A percentile compares a stretch with the other conserved stretches of the same genome.
phyloP scores from a whole-genome alignment of 2,888 invertebrate species.

The Dasypolia templi region DNA sequence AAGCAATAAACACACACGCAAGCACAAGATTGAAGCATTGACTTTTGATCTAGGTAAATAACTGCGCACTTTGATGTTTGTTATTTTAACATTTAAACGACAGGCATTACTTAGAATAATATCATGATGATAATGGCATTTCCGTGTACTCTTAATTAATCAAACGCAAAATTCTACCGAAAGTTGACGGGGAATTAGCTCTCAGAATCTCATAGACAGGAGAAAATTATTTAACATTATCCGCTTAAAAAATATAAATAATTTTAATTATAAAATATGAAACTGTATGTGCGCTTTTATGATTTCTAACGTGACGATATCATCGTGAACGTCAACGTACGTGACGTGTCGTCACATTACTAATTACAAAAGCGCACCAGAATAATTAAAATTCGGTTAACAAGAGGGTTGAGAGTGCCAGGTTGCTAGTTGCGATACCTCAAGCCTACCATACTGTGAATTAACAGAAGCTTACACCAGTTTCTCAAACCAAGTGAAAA shows the following conservation, averaged over 20 bases:
- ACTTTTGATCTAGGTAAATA: conserved; percentile 33
- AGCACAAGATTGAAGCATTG: conserved; percentile 46
- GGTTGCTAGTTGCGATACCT: not conserved
- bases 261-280: too few species aligned
- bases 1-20: too few species aligned
- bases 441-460: too few species aligned
- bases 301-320: not conserved
- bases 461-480: not conserved
- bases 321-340: too few species aligned
- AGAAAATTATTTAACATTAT: not conserved
- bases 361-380: not conserved
- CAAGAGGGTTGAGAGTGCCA: not conserved
- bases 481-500: not conserved
- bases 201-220: not conserved
- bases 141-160: conserved; percentile 11
- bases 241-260: not conserved
- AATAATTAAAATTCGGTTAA: not conserved
- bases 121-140: not conserved
- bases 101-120: not conserved
- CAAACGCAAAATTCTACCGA: not conserved
- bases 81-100: conserved; percentile 1
- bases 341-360: not conserved
- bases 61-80: not conserved
- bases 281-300: not conserved
- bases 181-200: not conserved